Evolutionary conservation across 2,113 vertebrate genomes (phyloP).

Genomic region (Ranitomeya imitator): DNA sequence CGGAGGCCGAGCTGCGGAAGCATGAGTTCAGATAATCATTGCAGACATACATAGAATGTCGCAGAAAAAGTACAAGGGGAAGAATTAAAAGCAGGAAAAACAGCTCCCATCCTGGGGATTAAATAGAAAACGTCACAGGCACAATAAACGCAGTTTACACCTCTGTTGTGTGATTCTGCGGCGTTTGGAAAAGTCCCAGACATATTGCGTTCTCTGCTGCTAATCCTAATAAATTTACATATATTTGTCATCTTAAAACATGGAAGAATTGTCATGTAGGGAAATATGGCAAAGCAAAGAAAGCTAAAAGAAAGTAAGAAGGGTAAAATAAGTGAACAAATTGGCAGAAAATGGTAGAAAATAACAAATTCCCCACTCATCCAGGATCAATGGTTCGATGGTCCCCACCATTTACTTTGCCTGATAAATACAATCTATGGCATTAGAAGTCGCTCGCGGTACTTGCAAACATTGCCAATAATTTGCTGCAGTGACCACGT

Average conservation of each 20-base stretch:
- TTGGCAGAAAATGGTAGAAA: no score
- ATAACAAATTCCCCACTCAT: no score
- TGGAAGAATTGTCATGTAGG: background rate
- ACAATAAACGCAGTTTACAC: slow-evolving; percentile 15
- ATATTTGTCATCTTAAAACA: background rate
- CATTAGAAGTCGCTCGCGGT: no score
- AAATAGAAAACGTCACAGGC: background rate
- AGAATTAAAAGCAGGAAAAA: background rate
- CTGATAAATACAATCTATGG: no score
- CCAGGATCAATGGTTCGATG: no score
- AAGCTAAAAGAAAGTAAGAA: background rate
- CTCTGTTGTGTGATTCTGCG: background rate
- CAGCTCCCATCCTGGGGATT: background rate
- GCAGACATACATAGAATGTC: slow-evolving; percentile 1
- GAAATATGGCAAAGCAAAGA: background rate
- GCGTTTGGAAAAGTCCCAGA: background rate
- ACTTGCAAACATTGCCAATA: no score
- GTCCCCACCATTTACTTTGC: no score
- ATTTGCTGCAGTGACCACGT: no score
- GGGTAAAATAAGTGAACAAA: background rate
- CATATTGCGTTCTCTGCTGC: background rate
- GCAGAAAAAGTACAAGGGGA: background rate
- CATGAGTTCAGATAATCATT: background rate
- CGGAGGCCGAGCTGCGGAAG: background rate
- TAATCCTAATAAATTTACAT: background rate